Evolutionary conservation across 2,888 invertebrate genomes (phyloP).

Genomic region (Chymomyza fuscimana): DNA sequence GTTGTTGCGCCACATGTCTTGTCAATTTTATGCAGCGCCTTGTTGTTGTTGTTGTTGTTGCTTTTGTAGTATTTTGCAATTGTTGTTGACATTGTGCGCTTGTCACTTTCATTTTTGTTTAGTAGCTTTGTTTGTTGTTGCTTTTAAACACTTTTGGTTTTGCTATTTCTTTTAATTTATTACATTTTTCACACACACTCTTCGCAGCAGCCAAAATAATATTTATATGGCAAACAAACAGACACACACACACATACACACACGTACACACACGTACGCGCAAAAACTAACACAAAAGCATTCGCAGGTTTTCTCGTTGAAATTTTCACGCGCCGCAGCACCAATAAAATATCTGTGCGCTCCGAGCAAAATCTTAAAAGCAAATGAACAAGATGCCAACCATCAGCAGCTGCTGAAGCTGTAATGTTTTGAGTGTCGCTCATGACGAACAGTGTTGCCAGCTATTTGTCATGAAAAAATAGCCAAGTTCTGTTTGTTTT

Average conservation of each 20-base stretch:
- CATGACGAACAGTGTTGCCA: not conserved
- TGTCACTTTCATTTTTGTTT: conserved; percentile 19
- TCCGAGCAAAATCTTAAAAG: conserved; percentile 75
- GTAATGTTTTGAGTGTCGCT: conserved; percentile 3
- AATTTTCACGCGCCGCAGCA: conserved; percentile 22
- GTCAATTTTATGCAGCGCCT: conserved; percentile 24
- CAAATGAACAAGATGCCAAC: conserved; percentile 68
- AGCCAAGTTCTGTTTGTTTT: not conserved
- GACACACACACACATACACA: conserved; percentile 16
- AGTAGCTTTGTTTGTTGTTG: conserved; percentile 32
- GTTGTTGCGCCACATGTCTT: conserved; percentile 30
- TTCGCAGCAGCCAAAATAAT: not conserved
- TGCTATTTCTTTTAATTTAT: conserved; percentile 30
- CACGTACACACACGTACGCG: conserved; percentile 14
- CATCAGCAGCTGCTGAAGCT: conserved; percentile 63
- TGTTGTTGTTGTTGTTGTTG: conserved; percentile 20
- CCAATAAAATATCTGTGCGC: conserved; percentile 51
- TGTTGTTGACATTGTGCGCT: conserved; percentile 61
- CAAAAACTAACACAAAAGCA: conserved; percentile 14
- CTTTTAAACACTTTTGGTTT: conserved; percentile 12
- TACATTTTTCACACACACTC: conserved; percentile 2
- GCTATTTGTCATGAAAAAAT: not conserved
- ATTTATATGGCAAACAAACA: conserved; percentile 27
- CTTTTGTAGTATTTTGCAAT: conserved; percentile 36
- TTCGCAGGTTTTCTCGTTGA: conserved; percentile 9